Evolutionary conservation across 2,797 vertebrate species (phyloP).

Genomic region (Gila robusta): DNA sequence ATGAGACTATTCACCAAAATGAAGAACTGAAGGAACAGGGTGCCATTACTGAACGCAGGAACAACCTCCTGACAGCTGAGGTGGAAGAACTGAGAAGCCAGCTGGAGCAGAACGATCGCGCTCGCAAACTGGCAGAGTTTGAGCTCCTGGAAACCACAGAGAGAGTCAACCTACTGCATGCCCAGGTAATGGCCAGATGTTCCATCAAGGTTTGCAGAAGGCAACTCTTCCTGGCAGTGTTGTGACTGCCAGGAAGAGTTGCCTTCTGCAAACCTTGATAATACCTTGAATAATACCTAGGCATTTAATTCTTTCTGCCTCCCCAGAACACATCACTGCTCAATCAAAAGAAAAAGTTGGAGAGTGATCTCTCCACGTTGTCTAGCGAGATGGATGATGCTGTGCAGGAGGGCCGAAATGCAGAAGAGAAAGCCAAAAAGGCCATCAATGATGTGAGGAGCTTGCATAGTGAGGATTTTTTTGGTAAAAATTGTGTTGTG

Average conservation of each 20-base stretch:
- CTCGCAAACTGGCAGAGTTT: constrained; percentile 89
- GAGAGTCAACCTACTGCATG: constrained; percentile 89
- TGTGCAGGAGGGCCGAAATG: constrained; percentile 88
- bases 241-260: too few species aligned
- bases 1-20: constrained; percentile 83
- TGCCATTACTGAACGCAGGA: constrained; percentile 86
- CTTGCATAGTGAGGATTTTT: neutral
- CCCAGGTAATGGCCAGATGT: constrained; percentile 80
- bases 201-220: neutral
- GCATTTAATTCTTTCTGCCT: constrained; percentile 5
- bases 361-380: constrained; percentile 84
- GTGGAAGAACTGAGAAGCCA: constrained; percentile 87
- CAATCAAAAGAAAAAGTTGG: constrained; percentile 95
- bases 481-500: neutral
- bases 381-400: constrained; percentile 89
- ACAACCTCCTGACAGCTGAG: constrained; percentile 84
- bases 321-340: constrained; percentile 89
- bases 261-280: too few species aligned
- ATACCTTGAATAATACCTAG: neutral
- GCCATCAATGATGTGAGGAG: constrained; percentile 89
- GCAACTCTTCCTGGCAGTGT: neutral
- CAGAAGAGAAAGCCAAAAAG: constrained; percentile 94
- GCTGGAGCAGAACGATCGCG: constrained; percentile 89
- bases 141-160: constrained; percentile 89
- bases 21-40: constrained; percentile 90